Evolutionary conservation across 2,888 invertebrate genomes (phyloP), one percentile per base, ranked within the genome.

Genomic region (Eupithecia insigniata): DNA sequence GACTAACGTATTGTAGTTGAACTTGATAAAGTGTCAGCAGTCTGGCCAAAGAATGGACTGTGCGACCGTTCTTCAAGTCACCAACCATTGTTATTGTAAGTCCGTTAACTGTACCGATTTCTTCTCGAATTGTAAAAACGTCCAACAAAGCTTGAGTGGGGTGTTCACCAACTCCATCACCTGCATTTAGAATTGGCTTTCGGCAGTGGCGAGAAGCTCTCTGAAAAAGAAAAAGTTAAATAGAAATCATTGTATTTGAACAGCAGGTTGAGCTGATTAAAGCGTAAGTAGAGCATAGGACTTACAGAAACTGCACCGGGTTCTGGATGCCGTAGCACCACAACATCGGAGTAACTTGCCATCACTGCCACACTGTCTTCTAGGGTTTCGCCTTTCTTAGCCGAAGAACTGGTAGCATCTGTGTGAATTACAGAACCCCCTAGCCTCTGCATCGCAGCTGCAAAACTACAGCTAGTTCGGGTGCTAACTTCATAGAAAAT

Each of bases 401-500:
- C 98, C 0, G 99, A 99, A 0, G 99, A 99, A 75, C 96, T 97
- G 0, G 96, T 96, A 80, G 97, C 97, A 85, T 99, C 98, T 92
- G 99, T 97, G 85, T 97, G 96, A 81, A 99, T 96, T 0, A 99
- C 98, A 32, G 96, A 96, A 0, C 99, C 99, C 10, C 99, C 99
- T 7, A 99, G 95, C 77, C 99, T 95, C 87, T 98, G 97, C 98
- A 99, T 99, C 0, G 99, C 99, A 0, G 98, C 98, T 0, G 98
- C 96, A 93, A 99, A 99, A 87, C 99, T 99, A 88, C 98, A 98
- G 82, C 97, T 97, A 0, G 99, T 99, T 75, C 99, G 95, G 0
- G 99, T 99, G 87, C 99, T 99, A 0, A 97, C 98, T 95, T 99
- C 99, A 90, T 98, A 99, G 91, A 99, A 99, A 86, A 99, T 96